These are phyloP conservation scores for Coenonympha arcania DNA, from an alignment of 2,888 invertebrate species.

Conservation along the genomic window DNA sequence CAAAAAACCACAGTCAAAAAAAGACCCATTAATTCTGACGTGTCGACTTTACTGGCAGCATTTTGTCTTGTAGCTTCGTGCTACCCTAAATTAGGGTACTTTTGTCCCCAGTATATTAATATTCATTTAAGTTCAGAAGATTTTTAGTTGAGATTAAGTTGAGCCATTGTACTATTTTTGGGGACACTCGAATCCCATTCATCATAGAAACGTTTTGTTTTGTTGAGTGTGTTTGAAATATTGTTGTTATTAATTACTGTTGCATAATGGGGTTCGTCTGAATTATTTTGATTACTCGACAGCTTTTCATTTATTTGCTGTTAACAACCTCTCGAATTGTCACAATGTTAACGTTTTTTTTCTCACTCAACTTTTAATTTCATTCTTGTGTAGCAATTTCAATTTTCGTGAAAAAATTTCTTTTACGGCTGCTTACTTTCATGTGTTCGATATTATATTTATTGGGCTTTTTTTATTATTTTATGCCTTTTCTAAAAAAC, in stretches of 20 bases:
- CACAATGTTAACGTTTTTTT: conserved; percentile 10
- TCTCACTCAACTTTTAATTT: no score
- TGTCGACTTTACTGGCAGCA: conserved; percentile 48
- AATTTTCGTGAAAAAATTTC: neutral
- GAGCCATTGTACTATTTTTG: conserved; percentile 51
- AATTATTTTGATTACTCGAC: conserved; percentile 29
- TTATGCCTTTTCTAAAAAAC: no score
- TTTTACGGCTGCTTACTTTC: no score
- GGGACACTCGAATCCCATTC: conserved; percentile 39
- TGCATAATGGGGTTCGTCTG: conserved; percentile 23
- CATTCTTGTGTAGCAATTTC: neutral
- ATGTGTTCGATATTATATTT: no score
- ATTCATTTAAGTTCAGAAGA: conserved; percentile 49
- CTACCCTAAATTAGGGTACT: conserved; percentile 43
- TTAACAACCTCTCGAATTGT: conserved; percentile 22
- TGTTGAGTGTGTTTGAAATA: conserved; percentile 44
- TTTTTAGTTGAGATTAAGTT: conserved; percentile 56
- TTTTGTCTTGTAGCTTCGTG: conserved; percentile 51
- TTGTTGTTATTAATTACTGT: conserved; percentile 47
- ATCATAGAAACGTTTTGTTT: conserved; percentile 51
- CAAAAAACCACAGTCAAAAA: conserved; percentile 36
- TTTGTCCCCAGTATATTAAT: conserved; percentile 47
- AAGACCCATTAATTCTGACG: conserved; percentile 53
- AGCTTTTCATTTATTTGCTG: conserved; percentile 13
- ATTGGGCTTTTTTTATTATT: no score